Evolutionary conservation across 1,140 invertebrate genomes (phyloP).

Genomic region (Gonioctena quinquepunctata): DNA sequence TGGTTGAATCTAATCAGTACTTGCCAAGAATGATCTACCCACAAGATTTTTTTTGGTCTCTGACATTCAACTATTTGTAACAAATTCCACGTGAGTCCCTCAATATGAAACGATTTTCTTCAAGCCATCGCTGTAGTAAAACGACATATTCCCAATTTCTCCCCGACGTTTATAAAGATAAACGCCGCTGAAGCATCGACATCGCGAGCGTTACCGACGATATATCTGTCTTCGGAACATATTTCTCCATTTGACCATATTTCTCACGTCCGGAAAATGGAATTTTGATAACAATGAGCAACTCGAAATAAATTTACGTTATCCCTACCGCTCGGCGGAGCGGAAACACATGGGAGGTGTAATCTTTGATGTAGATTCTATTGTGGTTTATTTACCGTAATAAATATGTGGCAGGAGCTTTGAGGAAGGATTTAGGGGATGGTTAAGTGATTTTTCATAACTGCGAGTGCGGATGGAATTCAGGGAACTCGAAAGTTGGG

Average conservation of each 20-base stretch:
- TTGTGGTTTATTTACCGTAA: not conserved
- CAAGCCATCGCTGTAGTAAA: no score
- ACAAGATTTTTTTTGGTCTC: no score
- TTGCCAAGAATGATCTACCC: no score
- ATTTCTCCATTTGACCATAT: not conserved
- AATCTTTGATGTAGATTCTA: not conserved
- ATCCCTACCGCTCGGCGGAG: not conserved
- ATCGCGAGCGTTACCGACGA: not conserved
- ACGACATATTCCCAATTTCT: not conserved
- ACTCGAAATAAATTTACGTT: not conserved
- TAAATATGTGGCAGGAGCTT: not conserved
- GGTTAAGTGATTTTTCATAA: not conserved
- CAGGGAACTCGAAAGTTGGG: no score
- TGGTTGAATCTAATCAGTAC: no score
- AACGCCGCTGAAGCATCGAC: not conserved
- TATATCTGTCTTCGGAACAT: not conserved
- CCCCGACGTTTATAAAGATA: not conserved
- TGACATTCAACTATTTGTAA: no score
- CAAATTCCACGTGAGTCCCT: no score
- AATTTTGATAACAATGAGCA: conserved; percentile 9
- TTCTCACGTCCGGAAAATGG: not conserved
- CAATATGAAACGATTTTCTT: no score
- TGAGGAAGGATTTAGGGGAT: not conserved
- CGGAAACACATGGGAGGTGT: conserved; percentile 1
- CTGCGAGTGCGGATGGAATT: no score